Evolutionary conservation across 30 jellyfish, hydroid and myxozoan genomes (phyloP).

Genomic region (Sanderia malayensis): DNA sequence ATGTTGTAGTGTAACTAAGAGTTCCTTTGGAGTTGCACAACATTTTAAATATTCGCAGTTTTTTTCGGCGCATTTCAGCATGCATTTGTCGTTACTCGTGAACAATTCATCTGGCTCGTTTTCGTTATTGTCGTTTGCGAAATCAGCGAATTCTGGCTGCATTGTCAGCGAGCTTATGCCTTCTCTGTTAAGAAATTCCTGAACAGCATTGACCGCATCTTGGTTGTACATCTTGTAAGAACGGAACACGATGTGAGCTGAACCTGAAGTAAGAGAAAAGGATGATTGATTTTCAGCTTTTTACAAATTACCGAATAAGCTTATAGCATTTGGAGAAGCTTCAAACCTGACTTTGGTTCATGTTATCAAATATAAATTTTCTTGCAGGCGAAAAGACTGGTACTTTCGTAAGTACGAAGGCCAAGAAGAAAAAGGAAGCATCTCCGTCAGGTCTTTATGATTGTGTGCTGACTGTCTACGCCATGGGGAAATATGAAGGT

Average conservation of each 20-base stretch:
- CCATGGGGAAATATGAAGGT: too few relatives aligned
- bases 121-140: slow-evolving; percentile 2
- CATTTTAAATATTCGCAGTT: slow-evolving; percentile 37
- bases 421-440: too few relatives aligned
- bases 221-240: slow-evolving; percentile 47
- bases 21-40: slow-evolving; percentile 46
- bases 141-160: slow-evolving; percentile 82
- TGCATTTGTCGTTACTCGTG: slow-evolving; percentile 15
- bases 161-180: slow-evolving; percentile 77
- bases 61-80: slow-evolving; percentile 32
- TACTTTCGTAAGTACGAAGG: not conserved
- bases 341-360: not conserved
- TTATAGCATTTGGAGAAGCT: not conserved
- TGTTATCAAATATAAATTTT: too few relatives aligned
- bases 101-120: not conserved
- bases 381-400: not conserved
- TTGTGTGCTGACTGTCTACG: too few relatives aligned
- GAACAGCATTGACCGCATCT: slow-evolving; percentile 14
- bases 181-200: slow-evolving; percentile 52
- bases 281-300: too few relatives aligned
- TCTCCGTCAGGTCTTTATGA: too few relatives aligned
- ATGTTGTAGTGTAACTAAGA: slow-evolving; percentile 12
- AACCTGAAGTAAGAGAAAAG: slow-evolving; percentile 37
- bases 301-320: not conserved
- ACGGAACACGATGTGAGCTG: slow-evolving; percentile 74